Evolutionary conservation across 35 echinoderm and acorn worm genomes (phyloP).

Genomic region (Ophiothrix spiculata): DNA sequence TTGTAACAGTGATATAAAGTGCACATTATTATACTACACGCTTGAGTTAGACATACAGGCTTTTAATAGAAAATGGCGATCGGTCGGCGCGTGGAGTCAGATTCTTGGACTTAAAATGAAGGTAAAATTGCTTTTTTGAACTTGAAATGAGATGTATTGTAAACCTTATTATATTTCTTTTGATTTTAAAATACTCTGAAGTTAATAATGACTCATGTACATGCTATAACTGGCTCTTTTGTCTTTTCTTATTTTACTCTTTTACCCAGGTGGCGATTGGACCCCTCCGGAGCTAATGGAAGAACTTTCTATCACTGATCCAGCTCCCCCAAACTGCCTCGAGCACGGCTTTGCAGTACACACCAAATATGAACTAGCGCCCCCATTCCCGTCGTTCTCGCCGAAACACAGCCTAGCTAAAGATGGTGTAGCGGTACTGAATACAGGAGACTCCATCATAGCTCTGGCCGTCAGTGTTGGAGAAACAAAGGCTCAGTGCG

Average conservation of each 20-base stretch:
- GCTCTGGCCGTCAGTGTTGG: slow-evolving; percentile 74
- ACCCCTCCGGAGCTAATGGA: slow-evolving; percentile 67
- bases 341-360: slow-evolving; percentile 92
- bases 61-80: too few relatives aligned
- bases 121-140: too few relatives aligned
- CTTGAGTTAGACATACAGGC: too few relatives aligned
- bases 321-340: slow-evolving; percentile 76
- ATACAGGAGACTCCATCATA: slow-evolving; percentile 92
- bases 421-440: slow-evolving; percentile 85
- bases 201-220: neutral
- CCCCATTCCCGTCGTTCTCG: slow-evolving; percentile 92
- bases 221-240: neutral
- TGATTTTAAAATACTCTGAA: too few relatives aligned
- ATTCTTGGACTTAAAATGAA: too few relatives aligned
- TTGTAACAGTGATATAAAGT: too few relatives aligned
- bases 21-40: too few relatives aligned
- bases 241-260: neutral
- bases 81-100: too few relatives aligned
- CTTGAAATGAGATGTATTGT: too few relatives aligned
- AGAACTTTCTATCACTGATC: slow-evolving; percentile 44
- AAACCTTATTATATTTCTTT: too few relatives aligned
- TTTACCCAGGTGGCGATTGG: slow-evolving; percentile 38
- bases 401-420: slow-evolving; percentile 90
- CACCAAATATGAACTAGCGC: slow-evolving; percentile 93
- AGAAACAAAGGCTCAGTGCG: slow-evolving; percentile 31